Conservation (phyloP, 1,140 invertebrate species). For the Brachionus plicatilis region DNA sequence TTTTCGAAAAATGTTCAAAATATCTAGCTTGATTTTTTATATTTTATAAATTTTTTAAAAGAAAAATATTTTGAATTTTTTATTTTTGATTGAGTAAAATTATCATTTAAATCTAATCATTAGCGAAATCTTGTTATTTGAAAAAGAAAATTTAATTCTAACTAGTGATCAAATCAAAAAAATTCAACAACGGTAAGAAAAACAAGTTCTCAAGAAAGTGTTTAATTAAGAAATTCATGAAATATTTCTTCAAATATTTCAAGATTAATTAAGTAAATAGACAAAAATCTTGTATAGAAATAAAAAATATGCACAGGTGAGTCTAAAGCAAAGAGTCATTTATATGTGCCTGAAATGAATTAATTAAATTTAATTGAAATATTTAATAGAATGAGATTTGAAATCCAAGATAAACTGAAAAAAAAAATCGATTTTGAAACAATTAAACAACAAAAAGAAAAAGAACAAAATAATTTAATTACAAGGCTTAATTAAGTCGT, state of each 20-base stretch:
- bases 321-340: neutral
- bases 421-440: constrained; percentile 17
- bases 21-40: neutral
- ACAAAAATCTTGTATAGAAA: neutral
- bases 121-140: neutral
- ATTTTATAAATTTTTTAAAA: neutral
- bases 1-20: neutral
- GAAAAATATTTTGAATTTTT: neutral
- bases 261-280: constrained; percentile 30
- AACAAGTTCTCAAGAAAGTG: neutral
- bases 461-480: constrained; percentile 11
- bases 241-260: neutral
- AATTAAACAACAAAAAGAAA: neutral
- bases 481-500: neutral
- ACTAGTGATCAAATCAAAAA: neutral
- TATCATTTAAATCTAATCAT: neutral
- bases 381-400: neutral
- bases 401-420: neutral
- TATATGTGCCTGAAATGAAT: neutral
- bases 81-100: neutral
- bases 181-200: neutral
- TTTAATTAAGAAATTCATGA: neutral
- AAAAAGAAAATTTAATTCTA: neutral
- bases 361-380: constrained; percentile 14
- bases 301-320: neutral